Evolutionary conservation across 2,797 vertebrate species (phyloP).

Genomic region (Protosalanx chinensis): DNA sequence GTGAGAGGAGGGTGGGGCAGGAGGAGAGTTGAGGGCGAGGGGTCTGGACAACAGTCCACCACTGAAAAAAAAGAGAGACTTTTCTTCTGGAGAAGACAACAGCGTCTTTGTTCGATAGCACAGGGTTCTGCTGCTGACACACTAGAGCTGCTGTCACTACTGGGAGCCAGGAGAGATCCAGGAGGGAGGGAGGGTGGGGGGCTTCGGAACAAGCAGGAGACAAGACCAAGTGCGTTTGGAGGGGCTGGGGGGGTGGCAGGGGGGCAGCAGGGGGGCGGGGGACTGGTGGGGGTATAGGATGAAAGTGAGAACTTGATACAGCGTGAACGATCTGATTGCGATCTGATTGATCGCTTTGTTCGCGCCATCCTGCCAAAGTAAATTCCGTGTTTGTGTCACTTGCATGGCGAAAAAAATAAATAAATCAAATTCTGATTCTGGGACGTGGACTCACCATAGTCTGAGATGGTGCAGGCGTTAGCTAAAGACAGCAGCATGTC

Average conservation of each 20-base stretch:
- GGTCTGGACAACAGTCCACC: slow-evolving; percentile 41
- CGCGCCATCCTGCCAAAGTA: too few relatives aligned
- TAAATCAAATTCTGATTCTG: background rate
- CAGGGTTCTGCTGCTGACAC: background rate
- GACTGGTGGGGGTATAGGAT: background rate
- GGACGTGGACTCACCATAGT: slow-evolving; percentile 79
- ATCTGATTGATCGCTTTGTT: too few relatives aligned
- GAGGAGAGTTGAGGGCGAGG: slow-evolving; percentile 17
- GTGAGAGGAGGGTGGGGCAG: too few relatives aligned
- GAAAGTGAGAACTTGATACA: background rate
- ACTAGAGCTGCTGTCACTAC: background rate
- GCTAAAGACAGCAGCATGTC: slow-evolving; percentile 94
- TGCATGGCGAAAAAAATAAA: too few relatives aligned
- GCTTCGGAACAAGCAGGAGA: too few relatives aligned
- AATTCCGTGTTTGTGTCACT: too few relatives aligned
- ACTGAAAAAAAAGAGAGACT: slow-evolving; percentile 28
- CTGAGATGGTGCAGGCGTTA: slow-evolving; percentile 87
- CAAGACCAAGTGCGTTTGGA: slow-evolving; percentile 17
- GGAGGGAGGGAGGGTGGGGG: too few relatives aligned
- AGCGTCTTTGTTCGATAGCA: slow-evolving; percentile 14
- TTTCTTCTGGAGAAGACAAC: slow-evolving; percentile 11
- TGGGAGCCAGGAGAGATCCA: background rate
- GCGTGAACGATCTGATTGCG: too few relatives aligned
- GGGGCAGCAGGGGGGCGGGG: slow-evolving; percentile 25
- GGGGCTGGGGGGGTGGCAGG: slow-evolving; percentile 12